A percentile compares a stretch with the other conserved stretches of the same genome.
These are phyloP conservation scores for Erinaceus europaeus DNA, from an alignment of 2,113 vertebrate species.

Conservation along the genomic window DNA sequence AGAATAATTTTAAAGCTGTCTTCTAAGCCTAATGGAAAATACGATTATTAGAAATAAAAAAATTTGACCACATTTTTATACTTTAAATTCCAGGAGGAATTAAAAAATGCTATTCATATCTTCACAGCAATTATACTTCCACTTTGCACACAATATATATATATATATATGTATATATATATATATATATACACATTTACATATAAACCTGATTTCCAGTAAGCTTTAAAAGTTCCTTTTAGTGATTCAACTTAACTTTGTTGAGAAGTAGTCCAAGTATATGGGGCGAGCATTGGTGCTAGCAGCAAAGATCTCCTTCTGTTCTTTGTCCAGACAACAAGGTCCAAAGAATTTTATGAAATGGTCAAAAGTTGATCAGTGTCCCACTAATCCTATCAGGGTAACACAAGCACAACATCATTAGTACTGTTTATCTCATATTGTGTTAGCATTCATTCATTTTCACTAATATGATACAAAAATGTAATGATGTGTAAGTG, in stretches of 20 bases:
- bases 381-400: conserved; percentile 67
- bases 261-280: background rate
- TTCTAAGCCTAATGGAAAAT: background rate
- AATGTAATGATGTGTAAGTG: conserved; percentile 83
- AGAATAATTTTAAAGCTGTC: background rate
- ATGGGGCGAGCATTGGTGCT: background rate
- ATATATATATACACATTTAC: too few relatives aligned
- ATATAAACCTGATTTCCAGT: background rate
- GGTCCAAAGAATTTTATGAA: conserved; percentile 62
- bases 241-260: background rate
- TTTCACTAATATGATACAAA: conserved; percentile 83
- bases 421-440: conserved; percentile 78
- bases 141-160: background rate
- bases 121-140: conserved; percentile 30
- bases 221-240: background rate
- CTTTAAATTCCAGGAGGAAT: background rate
- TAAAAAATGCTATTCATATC: background rate
- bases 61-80: background rate
- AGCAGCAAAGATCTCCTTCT: conserved; percentile 20
- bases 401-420: conserved; percentile 55
- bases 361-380: conserved; percentile 57
- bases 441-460: conserved; percentile 77
- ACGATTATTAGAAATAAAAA: conserved; percentile 27
- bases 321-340: conserved; percentile 35
- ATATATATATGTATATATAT: too few relatives aligned